A percentile compares a stretch with the other conserved stretches of the same genome.
Conservation (phyloP, 1,140 invertebrate species). For the Aphelenchoides avenae region DNA sequence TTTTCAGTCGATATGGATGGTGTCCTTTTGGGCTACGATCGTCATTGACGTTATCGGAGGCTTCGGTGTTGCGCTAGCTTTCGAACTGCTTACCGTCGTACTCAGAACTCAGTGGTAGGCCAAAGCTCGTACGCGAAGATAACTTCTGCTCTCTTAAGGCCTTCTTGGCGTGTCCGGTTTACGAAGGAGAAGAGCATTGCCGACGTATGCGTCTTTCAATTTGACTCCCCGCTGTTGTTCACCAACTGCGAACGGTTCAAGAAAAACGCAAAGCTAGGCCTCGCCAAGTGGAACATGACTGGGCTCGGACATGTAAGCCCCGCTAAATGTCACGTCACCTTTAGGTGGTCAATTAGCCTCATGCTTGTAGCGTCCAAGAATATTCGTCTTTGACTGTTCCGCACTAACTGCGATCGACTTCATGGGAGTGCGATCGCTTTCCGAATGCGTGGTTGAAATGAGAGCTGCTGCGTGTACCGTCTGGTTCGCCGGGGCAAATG, state of each 20-base stretch:
- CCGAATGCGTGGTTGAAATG: conserved; percentile 1
- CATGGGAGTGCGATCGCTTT: conserved; percentile 15
- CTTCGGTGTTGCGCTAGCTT: conserved; percentile 22
- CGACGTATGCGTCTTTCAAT: conserved; percentile 34
- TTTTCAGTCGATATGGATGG: conserved; percentile 33
- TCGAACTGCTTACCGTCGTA: conserved; percentile 27
- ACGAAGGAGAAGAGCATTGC: conserved; percentile 1
- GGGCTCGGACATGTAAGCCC: too few species aligned
- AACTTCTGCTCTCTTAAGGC: conserved; percentile 8
- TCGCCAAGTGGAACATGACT: too few species aligned
- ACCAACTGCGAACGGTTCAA: conserved; percentile 42
- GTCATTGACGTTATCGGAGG: conserved; percentile 32
- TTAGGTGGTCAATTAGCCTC: neutral
- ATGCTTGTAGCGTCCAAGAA: neutral
- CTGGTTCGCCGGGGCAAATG: conserved; percentile 5
- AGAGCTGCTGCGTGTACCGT: conserved; percentile 5
- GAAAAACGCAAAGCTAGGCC: conserved; percentile 6
- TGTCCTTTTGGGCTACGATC: conserved; percentile 30
- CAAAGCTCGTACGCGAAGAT: neutral
- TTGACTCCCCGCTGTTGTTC: conserved; percentile 32
- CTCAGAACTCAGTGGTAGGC: neutral
- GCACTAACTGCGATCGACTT: conserved; percentile 26
- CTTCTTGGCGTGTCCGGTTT: conserved; percentile 29
- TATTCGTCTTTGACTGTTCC: conserved; percentile 33
- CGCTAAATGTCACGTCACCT: too few species aligned